Percentiles rank a stretch among this genome's conserved stretches.
These are phyloP conservation scores for Sebastes vulpes DNA, from an alignment of 2,797 vertebrate genomes.

Conservation along the genomic window DNA sequence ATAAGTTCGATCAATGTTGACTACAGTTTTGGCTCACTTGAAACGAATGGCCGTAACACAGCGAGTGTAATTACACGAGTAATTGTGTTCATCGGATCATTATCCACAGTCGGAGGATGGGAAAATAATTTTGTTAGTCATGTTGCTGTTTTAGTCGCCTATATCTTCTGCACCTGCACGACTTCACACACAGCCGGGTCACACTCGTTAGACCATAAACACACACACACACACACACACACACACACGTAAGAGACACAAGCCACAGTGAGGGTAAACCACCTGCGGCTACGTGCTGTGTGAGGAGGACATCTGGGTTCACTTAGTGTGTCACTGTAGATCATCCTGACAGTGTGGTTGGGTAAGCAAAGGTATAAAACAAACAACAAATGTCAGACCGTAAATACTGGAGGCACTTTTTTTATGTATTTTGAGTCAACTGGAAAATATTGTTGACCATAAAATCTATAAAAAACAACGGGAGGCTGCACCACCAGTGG, in stretches of 20 bases:
- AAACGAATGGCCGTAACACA: not conserved
- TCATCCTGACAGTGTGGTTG: not conserved
- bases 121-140: not conserved
- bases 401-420: not conserved
- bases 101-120: slow-evolving; percentile 5
- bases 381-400: not conserved
- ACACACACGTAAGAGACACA: not conserved
- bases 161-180: not conserved
- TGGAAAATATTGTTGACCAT: not conserved
- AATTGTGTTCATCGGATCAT: slow-evolving; percentile 37
- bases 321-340: not conserved
- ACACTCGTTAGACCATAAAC: not conserved
- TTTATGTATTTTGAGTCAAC: not conserved
- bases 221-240: not conserved
- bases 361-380: not conserved
- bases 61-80: slow-evolving; percentile 3
- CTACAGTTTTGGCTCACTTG: not conserved
- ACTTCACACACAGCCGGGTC: not conserved
- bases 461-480: not conserved
- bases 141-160: not conserved
- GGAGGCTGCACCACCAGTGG: not conserved
- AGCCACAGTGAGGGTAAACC: not conserved
- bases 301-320: not conserved
- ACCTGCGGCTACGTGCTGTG: not conserved
- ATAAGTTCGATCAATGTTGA: not conserved